phyloP scores from a whole-genome alignment of 2,113 vertebrate species.

The Oncorhynchus clarkii region DNA sequence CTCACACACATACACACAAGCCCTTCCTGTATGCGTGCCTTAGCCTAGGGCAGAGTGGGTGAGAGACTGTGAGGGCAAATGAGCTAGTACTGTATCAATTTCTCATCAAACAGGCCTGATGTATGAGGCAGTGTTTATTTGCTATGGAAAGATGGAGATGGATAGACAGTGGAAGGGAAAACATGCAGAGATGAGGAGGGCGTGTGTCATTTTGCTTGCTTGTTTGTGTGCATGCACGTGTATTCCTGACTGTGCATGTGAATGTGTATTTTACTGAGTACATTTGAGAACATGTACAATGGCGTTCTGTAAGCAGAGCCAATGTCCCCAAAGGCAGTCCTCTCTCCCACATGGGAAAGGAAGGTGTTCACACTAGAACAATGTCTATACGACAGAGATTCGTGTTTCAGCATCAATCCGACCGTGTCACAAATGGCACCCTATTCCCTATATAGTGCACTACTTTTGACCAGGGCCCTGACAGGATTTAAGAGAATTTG shows the following conservation, averaged over 20 bases:
- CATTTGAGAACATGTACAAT: not conserved
- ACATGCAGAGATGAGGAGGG: not conserved
- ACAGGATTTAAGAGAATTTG: not conserved
- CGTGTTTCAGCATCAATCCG: slow-evolving; percentile 43
- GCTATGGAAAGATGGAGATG: not conserved
- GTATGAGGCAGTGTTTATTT: slow-evolving; percentile 4
- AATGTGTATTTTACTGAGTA: not conserved
- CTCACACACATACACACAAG: not conserved
- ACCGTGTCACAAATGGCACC: not conserved
- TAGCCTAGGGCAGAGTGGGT: not conserved
- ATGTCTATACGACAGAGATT: slow-evolving; percentile 25
- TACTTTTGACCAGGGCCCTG: not conserved
- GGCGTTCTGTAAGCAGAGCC: slow-evolving; percentile 40
- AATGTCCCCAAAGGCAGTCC: slow-evolving; percentile 24
- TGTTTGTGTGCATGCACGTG: not conserved
- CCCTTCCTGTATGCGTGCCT: too few relatives aligned
- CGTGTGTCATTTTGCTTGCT: not conserved
- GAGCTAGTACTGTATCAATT: slow-evolving; percentile 30
- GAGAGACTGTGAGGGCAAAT: slow-evolving; percentile 8
- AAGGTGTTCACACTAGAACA: slow-evolving; percentile 39
- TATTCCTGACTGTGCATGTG: not conserved
- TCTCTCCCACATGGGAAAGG: slow-evolving; percentile 34
- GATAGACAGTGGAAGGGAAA: not conserved
- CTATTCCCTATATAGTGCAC: not conserved
- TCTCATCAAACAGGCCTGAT: slow-evolving; percentile 31